Percentiles rank a stretch among this genome's conserved stretches.
Conservation (phyloP, 2,113 vertebrate species). For the Toxotes chatareus region DNA sequence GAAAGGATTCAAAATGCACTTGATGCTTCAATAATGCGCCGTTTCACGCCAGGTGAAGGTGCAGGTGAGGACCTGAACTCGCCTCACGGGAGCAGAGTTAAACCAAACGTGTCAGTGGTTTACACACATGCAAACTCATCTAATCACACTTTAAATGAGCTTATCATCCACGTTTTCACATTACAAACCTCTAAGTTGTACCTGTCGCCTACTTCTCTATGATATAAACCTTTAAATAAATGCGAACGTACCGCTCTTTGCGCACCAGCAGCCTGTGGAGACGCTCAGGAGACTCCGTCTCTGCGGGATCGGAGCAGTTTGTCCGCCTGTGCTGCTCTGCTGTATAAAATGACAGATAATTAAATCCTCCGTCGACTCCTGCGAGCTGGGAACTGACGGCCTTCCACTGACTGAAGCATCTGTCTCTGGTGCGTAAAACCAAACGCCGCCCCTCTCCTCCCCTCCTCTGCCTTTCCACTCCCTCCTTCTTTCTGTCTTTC, state of each 20-base stretch:
- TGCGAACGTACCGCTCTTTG: conserved; percentile 41
- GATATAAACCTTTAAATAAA: background rate
- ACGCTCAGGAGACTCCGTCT: conserved; percentile 14
- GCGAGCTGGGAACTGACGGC: conserved; percentile 12
- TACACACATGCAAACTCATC: background rate
- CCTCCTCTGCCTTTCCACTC: background rate
- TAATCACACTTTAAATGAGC: background rate
- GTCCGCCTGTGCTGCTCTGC: background rate
- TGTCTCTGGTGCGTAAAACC: conserved; percentile 59
- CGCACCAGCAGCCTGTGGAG: conserved; percentile 27
- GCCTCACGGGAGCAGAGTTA: background rate
- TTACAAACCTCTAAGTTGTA: background rate
- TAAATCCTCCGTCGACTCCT: conserved; percentile 54
- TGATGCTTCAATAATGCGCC: background rate
- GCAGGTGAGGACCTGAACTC: conserved; percentile 21
- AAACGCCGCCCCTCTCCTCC: conserved; percentile 47
- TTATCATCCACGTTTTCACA: background rate
- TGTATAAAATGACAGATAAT: conserved; percentile 26
- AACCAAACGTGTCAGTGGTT: background rate
- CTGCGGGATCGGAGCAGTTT: background rate
- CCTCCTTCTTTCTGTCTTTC: background rate
- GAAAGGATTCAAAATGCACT: background rate
- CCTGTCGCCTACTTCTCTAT: accelerated
- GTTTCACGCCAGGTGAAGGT: background rate
- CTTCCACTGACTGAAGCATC: conserved; percentile 62